Conservation (phyloP, 2,797 vertebrate genomes). For the Paguma larvata region DNA sequence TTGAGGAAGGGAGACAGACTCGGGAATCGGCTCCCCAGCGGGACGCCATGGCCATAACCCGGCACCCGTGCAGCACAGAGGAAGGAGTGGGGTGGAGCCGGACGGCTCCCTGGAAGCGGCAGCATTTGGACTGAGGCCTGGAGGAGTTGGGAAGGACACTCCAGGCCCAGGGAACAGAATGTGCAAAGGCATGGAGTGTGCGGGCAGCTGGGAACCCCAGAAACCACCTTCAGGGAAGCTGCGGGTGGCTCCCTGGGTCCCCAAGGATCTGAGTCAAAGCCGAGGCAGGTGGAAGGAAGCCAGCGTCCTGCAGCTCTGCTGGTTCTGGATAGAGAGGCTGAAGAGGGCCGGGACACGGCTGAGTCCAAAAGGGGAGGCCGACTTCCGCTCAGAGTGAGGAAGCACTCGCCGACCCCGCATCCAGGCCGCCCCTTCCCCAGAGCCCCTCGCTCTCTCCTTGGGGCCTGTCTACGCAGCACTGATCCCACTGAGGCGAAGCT, state of each 20-base stretch:
- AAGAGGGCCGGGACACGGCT: background rate
- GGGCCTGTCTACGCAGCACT: background rate
- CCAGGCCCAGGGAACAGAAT: background rate
- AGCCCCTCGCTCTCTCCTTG: background rate
- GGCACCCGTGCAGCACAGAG: background rate
- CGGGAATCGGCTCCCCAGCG: rapidly evolving
- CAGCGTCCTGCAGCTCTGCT: background rate
- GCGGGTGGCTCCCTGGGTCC: background rate
- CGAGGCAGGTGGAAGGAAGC: background rate
- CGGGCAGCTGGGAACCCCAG: background rate
- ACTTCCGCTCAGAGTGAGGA: background rate
- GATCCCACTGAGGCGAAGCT: background rate
- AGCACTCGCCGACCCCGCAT: background rate
- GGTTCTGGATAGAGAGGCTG: background rate
- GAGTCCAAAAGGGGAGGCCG: background rate
- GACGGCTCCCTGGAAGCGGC: background rate
- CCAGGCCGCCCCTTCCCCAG: rapidly evolving
- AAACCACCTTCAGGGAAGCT: background rate
- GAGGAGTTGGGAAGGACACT: background rate
- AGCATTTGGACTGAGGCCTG: background rate
- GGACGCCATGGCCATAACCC: background rate
- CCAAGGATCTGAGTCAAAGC: background rate
- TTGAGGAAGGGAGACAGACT: background rate
- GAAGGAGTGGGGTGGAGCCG: too few species aligned
- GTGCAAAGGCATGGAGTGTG: background rate